phyloP scores from a whole-genome alignment of 2,113 vertebrate species.

The Corythaixoides concolor region DNA sequence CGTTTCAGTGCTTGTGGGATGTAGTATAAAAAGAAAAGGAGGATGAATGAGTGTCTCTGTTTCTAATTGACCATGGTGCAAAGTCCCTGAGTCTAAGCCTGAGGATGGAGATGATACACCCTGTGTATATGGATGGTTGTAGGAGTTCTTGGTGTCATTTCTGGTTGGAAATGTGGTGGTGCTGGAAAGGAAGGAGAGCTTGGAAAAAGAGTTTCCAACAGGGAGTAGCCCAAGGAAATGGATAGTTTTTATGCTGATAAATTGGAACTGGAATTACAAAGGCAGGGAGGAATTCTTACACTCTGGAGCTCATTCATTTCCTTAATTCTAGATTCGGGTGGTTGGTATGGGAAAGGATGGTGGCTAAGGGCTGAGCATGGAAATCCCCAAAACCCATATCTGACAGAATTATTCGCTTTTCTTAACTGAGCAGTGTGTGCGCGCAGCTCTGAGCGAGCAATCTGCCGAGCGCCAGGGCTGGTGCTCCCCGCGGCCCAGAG shows the following conservation, averaged over 20 bases:
- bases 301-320: neutral
- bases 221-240: neutral
- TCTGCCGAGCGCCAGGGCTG: fast-evolving
- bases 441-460: neutral
- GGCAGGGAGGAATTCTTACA: neutral
- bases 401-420: neutral
- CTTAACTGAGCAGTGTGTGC: neutral
- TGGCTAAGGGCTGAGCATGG: neutral
- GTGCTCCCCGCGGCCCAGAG: neutral
- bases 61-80: neutral
- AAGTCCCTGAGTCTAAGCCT: neutral
- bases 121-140: neutral
- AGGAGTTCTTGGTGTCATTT: neutral
- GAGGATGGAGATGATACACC: neutral
- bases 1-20: neutral
- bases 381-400: neutral
- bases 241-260: neutral
- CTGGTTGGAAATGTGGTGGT: constrained; percentile 27
- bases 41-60: neutral
- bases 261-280: constrained; percentile 30
- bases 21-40: neutral
- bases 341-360: neutral
- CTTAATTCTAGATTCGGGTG: neutral
- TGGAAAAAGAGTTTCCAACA: neutral
- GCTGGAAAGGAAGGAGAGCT: constrained; percentile 6